Evolutionary conservation across 2,888 invertebrate species (phyloP).

Genomic region (Leptinotarsa juncta): DNA sequence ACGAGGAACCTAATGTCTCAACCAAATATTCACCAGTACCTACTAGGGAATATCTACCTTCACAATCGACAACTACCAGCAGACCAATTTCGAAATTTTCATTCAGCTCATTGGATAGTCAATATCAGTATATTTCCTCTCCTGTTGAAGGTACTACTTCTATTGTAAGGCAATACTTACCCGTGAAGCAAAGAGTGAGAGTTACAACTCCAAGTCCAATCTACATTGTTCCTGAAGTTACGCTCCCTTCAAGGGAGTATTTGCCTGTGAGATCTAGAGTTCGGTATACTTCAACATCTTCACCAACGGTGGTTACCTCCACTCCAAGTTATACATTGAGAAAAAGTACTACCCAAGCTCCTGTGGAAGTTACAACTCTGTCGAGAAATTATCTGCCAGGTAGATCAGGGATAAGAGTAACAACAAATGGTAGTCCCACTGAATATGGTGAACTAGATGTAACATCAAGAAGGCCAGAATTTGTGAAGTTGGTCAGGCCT

Average conservation of each 20-base stretch:
- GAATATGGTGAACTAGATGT: constrained; percentile 28
- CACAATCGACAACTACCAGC: constrained; percentile 41
- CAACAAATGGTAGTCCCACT: constrained; percentile 39
- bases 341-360: constrained; percentile 17
- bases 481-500: constrained; percentile 60
- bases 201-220: constrained; percentile 22
- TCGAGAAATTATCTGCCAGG: constrained; percentile 54
- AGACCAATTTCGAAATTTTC: constrained; percentile 52
- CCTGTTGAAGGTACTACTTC: constrained; percentile 35
- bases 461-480: constrained; percentile 39
- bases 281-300: constrained; percentile 16
- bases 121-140: constrained; percentile 42
- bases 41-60: constrained; percentile 27
- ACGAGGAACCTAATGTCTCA: constrained; percentile 26
- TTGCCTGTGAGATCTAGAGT: constrained; percentile 36
- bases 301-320: not conserved
- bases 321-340: constrained; percentile 12
- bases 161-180: constrained; percentile 37
- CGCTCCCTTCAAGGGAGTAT: constrained; percentile 29
- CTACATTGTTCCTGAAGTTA: constrained; percentile 6
- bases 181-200: constrained; percentile 27
- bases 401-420: constrained; percentile 38
- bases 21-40: constrained; percentile 26
- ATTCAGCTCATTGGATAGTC: constrained; percentile 53
- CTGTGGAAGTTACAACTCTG: constrained; percentile 48